Evolutionary conservation across 2,113 vertebrate species (phyloP).

Genomic region (Daboia siamensis): DNA sequence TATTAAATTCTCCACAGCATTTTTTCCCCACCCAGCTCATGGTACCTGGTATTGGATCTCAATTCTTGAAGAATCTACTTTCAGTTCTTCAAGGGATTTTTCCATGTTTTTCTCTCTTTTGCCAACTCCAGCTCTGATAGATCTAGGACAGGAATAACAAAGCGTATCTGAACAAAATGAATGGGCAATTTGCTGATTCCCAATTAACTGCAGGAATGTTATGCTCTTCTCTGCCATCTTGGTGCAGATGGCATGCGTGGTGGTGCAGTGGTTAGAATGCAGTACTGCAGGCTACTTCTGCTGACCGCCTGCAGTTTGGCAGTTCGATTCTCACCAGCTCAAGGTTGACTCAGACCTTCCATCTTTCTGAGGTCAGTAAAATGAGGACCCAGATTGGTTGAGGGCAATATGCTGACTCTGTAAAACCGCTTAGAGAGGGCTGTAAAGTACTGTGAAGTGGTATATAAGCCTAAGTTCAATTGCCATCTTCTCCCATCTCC

Average conservation of each 20-base stretch:
- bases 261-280: too few relatives aligned
- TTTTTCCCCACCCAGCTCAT: rapidly evolving
- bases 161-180: not conserved
- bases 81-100: constrained; percentile 59
- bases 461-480: too few relatives aligned
- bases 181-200: not conserved
- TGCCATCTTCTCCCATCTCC: not conserved
- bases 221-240: not conserved
- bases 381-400: too few relatives aligned
- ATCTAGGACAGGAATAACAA: constrained; percentile 41
- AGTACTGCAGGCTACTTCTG: too few relatives aligned
- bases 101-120: constrained; percentile 56
- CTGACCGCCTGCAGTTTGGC: too few relatives aligned
- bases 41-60: constrained; percentile 52
- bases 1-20: not conserved
- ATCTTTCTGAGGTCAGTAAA: too few relatives aligned
- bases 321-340: too few relatives aligned
- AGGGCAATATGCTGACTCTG: too few relatives aligned
- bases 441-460: too few relatives aligned
- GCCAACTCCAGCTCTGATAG: constrained; percentile 47
- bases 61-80: constrained; percentile 31
- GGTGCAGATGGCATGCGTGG: too few relatives aligned
- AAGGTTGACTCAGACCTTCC: too few relatives aligned
- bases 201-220: not conserved
- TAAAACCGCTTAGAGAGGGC: too few relatives aligned